Evolutionary conservation across 2,797 vertebrate species (phyloP), one percentile per base, ranked within the genome.

Genomic region (Galaxias olidus): DNA sequence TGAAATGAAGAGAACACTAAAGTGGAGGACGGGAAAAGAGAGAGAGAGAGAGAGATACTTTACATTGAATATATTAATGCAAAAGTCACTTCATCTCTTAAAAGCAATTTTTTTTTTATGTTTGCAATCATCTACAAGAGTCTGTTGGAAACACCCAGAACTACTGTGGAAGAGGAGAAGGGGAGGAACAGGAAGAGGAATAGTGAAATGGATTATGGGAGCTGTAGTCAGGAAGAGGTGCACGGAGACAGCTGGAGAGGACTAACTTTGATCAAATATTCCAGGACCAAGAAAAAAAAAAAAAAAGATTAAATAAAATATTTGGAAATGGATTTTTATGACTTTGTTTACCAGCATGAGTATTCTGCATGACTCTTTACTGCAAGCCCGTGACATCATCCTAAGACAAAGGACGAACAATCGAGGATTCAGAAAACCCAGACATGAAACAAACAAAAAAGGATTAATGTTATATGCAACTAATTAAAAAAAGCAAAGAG

Each of bases 331-430:
- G 83, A 86, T 91, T 90, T 87, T 90, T 82, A 83, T 88, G 83
- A 88, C 82, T 84, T 89, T 87, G 87, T 92, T 90, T 91, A 91
- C 86, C 90, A 91, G 91, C 92, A 93, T 92, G 91, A 91, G 81
- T 87, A 90, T 90, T 90, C 80, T 91, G 92, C 92, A 93, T 92
- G 85, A 83, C 65, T 77, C 66, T 61, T 87, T 86, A 85, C 87
- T 88, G 87, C 87, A 90, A 91, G 89, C 83, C 90, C 89, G 82
- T 82, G 81, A 73, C 70, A 81, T 65, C 20, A 74, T 69, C 71
- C 71, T 71, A 71, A 88, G 82, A 71, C 79, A 86, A 84, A 90
- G 88, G 89, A 89, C 84, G 87, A 86, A 79, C 80, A 89, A 86
- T 84, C 74, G 75, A 88, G 63, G 45, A 69, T 64, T 68, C 75